Base-by-base conservation (phyloP, 2,888 invertebrate species). In the Cryptophagus acutangulus region DNA sequence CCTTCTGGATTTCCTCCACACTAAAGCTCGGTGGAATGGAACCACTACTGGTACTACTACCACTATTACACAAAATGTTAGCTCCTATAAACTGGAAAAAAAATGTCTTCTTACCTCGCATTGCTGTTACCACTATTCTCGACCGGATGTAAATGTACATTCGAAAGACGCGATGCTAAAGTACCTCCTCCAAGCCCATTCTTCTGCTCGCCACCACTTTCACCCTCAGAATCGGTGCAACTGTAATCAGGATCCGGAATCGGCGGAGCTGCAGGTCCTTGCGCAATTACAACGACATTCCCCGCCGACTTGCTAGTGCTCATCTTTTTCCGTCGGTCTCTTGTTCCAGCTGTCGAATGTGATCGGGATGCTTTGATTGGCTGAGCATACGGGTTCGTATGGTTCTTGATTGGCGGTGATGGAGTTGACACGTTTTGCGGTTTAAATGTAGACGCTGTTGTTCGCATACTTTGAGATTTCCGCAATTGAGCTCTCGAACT, bases 181-280 rank as follows among this genome's bases (percentile, higher is more conserved):
- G 74, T 72, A 57, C 67, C 78, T 57, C 74, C 74, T 65, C 74
- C 78, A 59, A 74, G 77, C 8, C 12, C 10, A 26, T 26, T n/a
- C 24, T 20, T 20, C 6, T 74, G 69, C 35, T 71, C 71, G 8
- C 61, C 65, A 31, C 66, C 67, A 31, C 67, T 71, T 33, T 71
- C 73, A 4, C 81, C 84, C 59, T 89, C 90, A 0, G 87, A 87
- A 63, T 88, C 89, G 48, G 87, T 88, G 70, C 89, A 80, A 66
- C 89, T 89, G 72, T 91, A 91, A 69, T 91, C 91, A 0, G 91
- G 91, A 62, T 91, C 91, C 0, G 91, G 91, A n/a, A 88, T 86
- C 5, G 91, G 84, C 1, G 78, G 78, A 6, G 42, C 41, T 14
- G 45, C 46, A 4, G 36, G 5, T 8, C 43, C 34, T 43, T 57